These are phyloP conservation scores for Megastigmus dorsalis DNA, from an alignment of 2,888 invertebrate species.

Conservation along the genomic window DNA sequence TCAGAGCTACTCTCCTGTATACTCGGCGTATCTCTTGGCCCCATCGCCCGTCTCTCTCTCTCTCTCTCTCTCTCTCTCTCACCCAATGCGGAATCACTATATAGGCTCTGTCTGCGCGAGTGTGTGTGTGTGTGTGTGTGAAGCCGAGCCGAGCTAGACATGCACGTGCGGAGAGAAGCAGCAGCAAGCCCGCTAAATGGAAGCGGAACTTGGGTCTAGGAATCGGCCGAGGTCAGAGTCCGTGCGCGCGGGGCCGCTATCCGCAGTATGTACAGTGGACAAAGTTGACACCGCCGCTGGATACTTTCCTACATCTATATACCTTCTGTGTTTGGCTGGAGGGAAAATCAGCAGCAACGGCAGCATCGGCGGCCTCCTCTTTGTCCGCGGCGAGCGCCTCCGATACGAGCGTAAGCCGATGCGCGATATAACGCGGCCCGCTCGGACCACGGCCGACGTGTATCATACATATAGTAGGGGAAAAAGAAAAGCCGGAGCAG, in stretches of 20 bases:
- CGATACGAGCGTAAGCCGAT: background rate
- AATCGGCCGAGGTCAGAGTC: conserved; percentile 20
- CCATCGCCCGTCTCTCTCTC: background rate
- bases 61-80: background rate
- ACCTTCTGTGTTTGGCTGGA: background rate
- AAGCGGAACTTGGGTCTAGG: conserved; percentile 1
- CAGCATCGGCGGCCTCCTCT: too few relatives aligned
- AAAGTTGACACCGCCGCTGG: background rate
- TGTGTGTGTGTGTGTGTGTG: background rate
- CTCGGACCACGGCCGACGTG: too few relatives aligned
- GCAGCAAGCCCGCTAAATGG: background rate
- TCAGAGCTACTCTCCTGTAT: conserved; percentile 58
- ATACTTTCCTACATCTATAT: too few relatives aligned
- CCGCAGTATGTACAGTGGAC: too few relatives aligned
- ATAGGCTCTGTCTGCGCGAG: background rate
- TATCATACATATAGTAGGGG: too few relatives aligned
- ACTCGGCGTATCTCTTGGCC: background rate
- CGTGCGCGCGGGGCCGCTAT: too few relatives aligned
- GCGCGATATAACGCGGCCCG: background rate
- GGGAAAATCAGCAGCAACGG: too few relatives aligned
- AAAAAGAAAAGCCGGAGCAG: too few relatives aligned
- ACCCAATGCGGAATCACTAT: background rate
- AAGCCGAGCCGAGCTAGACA: too few relatives aligned
- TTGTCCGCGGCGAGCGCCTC: background rate
- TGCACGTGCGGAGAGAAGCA: too few relatives aligned